Evolutionary conservation across 1,140 invertebrate genomes (phyloP).

Genomic region (Euglossa dilemma): DNA sequence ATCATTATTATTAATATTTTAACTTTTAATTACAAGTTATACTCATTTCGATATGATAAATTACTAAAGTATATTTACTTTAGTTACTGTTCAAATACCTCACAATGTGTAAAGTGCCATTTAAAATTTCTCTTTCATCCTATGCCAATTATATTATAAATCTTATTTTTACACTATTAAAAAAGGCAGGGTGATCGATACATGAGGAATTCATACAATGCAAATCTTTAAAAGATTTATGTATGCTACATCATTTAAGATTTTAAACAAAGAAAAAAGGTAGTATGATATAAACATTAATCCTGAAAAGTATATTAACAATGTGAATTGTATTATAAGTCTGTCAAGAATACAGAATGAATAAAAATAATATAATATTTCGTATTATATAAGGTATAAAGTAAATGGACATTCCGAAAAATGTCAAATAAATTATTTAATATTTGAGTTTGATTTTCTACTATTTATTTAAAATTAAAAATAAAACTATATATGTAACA

Average conservation of each 20-base stretch:
- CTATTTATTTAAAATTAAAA: slow-evolving; percentile 10
- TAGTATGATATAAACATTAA: slow-evolving; percentile 9
- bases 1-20: slow-evolving; percentile 1
- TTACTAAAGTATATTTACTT: slow-evolving; percentile 46
- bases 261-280: slow-evolving; percentile 21
- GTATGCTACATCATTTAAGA: slow-evolving; percentile 25
- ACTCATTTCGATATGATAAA: slow-evolving; percentile 18
- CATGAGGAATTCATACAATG: slow-evolving; percentile 40
- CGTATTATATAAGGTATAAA: slow-evolving; percentile 15
- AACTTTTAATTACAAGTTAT: slow-evolving; percentile 10
- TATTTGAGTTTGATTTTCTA: neutral
- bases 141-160: slow-evolving; percentile 40
- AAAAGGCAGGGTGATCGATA: slow-evolving; percentile 46
- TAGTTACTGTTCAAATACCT: slow-evolving; percentile 53
- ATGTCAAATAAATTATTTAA: slow-evolving; percentile 20
- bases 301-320: neutral
- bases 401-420: neutral
- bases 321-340: slow-evolving; percentile 30
- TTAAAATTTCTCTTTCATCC: slow-evolving; percentile 49
- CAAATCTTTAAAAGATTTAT: slow-evolving; percentile 39
- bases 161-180: slow-evolving; percentile 49
- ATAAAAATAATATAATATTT: slow-evolving; percentile 33
- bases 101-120: slow-evolving; percentile 53
- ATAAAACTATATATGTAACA: neutral
- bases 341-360: slow-evolving; percentile 23